These are phyloP conservation scores for Anas platyrhynchos DNA, from an alignment of 2,113 vertebrate species.

Conservation along the genomic window DNA sequence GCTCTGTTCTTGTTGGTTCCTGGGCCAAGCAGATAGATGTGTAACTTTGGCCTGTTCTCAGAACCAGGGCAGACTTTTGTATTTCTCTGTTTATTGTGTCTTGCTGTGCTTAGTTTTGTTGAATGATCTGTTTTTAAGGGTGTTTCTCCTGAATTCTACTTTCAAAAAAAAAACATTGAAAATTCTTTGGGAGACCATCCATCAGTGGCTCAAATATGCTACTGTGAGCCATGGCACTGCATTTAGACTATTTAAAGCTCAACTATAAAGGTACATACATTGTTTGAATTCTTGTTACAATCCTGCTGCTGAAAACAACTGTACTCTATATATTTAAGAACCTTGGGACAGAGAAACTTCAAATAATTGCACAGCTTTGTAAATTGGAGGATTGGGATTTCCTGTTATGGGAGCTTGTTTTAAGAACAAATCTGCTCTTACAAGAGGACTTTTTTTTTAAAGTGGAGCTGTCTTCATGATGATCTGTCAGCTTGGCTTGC, in stretches of 20 bases:
- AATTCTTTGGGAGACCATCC: neutral
- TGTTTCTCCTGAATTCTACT: neutral
- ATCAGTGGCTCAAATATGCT: neutral
- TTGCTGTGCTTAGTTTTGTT: neutral
- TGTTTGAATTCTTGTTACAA: too few relatives aligned
- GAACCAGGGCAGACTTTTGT: neutral
- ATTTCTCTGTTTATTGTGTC: neutral
- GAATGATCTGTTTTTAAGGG: neutral
- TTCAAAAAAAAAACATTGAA: neutral
- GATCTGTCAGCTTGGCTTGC: neutral
- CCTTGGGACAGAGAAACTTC: neutral
- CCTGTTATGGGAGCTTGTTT: neutral
- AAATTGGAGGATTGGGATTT: neutral
- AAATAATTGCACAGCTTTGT: neutral
- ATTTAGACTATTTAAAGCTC: neutral
- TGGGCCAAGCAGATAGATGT: neutral
- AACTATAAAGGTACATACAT: neutral
- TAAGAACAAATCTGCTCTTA: neutral
- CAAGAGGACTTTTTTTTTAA: neutral
- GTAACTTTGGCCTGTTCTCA: neutral
- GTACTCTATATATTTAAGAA: neutral
- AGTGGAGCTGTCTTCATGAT: rapidly evolving
- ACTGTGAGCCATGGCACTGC: neutral
- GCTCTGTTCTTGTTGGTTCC: neutral
- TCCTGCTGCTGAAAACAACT: neutral